Evolutionary conservation across 2,888 invertebrate species (phyloP), one percentile per base, ranked within the genome.

Genomic region (Ectemnius cavifrons): DNA sequence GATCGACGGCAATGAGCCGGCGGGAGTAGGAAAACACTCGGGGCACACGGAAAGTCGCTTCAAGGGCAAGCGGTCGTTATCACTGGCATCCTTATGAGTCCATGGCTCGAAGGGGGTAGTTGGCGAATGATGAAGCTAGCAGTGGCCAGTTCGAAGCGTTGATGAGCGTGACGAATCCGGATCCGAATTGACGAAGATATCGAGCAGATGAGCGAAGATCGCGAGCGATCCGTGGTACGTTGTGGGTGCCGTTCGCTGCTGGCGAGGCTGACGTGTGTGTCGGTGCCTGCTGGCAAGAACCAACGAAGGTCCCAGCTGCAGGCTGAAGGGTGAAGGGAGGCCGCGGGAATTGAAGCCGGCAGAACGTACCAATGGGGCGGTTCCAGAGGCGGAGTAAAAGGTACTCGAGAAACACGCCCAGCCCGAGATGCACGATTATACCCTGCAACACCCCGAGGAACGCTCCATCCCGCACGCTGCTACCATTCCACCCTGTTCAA

Each of bases 301-400:
- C 79, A 73, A 79, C 77, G 74, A 82, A 79, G 82, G 80, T 83
- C 75, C 70, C 80, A 80, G 78, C 76, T 75, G 83, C 66, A 67
- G 80, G 67, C 74, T 70, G 81, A 84, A 79, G 80, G 82, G 81
- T 76, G 72, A 80, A 82, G 82, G 79, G 80, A 75, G 80, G 77
- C 75, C 63, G 67, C 67, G 66, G 71, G 73, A 52, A 52, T 71
- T 14, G 78, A 80, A 81, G 78, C 78, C 71, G 80, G 70, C 75
- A 76, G 79, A 76, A 67, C 79, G 77, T 64, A 79, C 79, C 72
- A 76, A 71, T 70, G 76, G 73, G 86, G 85, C 86, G 86, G 82
- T 80, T 57, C 84, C 63, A 73, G 70, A 70, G 85, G 85, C 83
- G 85, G 86, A 71, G 81, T 79, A 62, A 78, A 14, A 59, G 73